These are phyloP conservation scores for Sycophaga agraensis DNA, from an alignment of 1,140 invertebrate genomes.

Conservation along the genomic window DNA sequence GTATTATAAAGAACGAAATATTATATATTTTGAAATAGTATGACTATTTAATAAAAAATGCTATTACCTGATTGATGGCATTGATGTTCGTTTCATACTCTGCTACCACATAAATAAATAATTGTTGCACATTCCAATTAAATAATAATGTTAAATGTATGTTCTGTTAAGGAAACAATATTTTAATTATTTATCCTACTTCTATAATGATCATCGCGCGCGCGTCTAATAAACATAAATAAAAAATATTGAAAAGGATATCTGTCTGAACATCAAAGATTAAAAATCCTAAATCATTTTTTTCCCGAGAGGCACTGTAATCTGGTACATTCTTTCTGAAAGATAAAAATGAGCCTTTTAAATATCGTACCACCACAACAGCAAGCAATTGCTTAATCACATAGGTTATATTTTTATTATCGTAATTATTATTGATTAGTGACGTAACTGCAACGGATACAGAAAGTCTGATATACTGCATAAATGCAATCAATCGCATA, in stretches of 20 bases:
- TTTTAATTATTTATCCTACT: not conserved
- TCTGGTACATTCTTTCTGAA: constrained; percentile 93
- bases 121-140: constrained; percentile 99
- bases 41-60: not conserved
- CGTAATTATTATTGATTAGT: no score
- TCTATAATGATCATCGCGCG: not conserved
- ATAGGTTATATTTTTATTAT: no score
- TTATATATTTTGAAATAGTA: no score
- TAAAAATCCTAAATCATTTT: constrained; percentile 92
- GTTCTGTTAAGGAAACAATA: constrained; percentile 30
- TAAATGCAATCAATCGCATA: no score
- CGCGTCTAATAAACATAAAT: no score
- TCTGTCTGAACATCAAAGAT: constrained; percentile 94
- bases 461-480: no score
- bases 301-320: constrained; percentile 89
- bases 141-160: constrained; percentile 83
- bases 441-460: no score
- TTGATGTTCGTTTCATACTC: constrained; percentile 92
- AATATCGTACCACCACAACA: no score
- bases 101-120: constrained; percentile 95
- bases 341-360: no score
- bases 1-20: no score
- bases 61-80: constrained; percentile 76
- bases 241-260: constrained; percentile 63
- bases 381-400: no score